Evolutionary conservation across 2,797 vertebrate genomes (phyloP), one percentile per base, ranked within the genome.

Genomic region (Tamandua tetradactyla): DNA sequence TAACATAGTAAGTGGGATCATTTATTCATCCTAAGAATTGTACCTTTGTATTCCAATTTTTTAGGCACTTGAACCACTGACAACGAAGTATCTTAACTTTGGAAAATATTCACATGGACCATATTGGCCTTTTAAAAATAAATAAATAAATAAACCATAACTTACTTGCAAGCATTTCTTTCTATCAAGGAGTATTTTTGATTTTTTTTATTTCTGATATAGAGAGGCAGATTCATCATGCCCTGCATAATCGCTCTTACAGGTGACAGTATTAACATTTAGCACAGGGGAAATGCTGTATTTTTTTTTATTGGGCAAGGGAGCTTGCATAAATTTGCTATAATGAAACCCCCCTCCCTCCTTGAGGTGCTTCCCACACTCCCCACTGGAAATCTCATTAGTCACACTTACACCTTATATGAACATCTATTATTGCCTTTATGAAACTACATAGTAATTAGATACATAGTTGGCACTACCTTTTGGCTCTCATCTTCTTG

Each of bases 121-220:
- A 62, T 66, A 25, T 17, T 55, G 52, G 18, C 52, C 15, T 55
- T 4, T 13, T 71, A n/a, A n/a, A n/a, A n/a, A n/a, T n/a, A n/a
- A n/a, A n/a, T n/a, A n/a, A n/a, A n/a, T n/a, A n/a, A 47, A 47
- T 47, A 25, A 32, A 47, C 18, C 57, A 23, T 72, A 37, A 82
- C 68, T 66, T 59, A 69, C 40, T 57, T 82, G 42, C 59, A 25
- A 55, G 13, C 14, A 75, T 91, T 80, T 89, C 47, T 20, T 71
- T 89, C 47, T n/a, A 69, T 64, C 32, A 22, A 14, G 71, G 44
- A 57, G 64, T 76, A 52, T 83, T 91, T 75, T 85, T 42, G 37
- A n/a, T 75, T 35, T 89, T 27, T 49, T 85, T 88, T 25, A 44
- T 59, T 83, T 95, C 62, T 87, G 30, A 90, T 89, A 78, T 55